Evolutionary conservation across 1,140 invertebrate genomes (phyloP), one percentile per base, ranked within the genome.

Genomic region (Matsumurasca onukii): DNA sequence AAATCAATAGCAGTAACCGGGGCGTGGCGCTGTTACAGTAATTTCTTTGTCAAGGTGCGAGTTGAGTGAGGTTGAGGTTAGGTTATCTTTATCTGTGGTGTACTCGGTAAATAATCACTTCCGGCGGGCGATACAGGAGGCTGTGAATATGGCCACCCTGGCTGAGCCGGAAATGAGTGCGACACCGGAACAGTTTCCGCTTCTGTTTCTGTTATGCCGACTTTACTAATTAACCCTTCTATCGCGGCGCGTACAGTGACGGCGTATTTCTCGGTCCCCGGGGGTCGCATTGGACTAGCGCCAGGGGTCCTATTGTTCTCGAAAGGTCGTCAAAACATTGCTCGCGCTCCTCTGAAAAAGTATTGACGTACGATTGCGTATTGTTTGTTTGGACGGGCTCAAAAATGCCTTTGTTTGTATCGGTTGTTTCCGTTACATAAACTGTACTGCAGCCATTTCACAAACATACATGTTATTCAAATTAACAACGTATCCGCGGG

Each of bases 201-300:
- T 13, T 59, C 55, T 59, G 55, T 59, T 59, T 59, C 55, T 59
- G 55, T 59, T 59, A 12, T n/a, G 55, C 55, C 55, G 55, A 59
- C 55, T 24, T 22, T 12, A 12, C 15, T 59, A 59, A 59, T 59
- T 59, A 59, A 59, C 55, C 55, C 55, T 59, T 59, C 55, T 27
- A 27, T 59, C 49, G 49, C 17, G 49, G 3, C n/a, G 49, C 5
- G 25, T 13, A 2, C 24, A 29, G 55, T 13, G 55, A 27, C 24
- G 55, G 24, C 24, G 30, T 59, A 27, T 27, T 59, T 29, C 24
- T 29, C 3, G 24, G 24, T 3, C 55, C 25, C 55, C 55, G 25
- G 55, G 55, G 55, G 55, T 59, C 5, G 22, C 3, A 59, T 59
- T 59, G 55, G 55, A 59, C 15, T 9, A 22, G 15, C 22, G 15